Evolutionary conservation across 2,113 vertebrate species (phyloP).

Genomic region (Oryzias celebensis): DNA sequence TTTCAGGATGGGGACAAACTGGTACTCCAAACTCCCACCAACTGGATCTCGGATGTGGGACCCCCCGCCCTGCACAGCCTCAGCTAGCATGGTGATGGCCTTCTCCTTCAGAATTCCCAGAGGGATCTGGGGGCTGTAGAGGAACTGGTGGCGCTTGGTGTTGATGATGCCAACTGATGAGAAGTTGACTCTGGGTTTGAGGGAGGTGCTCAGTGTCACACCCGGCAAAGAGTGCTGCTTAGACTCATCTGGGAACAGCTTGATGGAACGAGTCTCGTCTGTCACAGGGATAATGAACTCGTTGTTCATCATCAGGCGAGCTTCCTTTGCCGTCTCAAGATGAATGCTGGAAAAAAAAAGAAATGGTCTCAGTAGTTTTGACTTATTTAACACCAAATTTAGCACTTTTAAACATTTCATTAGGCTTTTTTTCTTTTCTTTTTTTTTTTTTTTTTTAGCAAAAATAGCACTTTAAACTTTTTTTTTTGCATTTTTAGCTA

Average conservation of each 20-base stretch:
- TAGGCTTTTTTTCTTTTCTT: too few species aligned
- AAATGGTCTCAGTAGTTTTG: slow-evolving; percentile 2
- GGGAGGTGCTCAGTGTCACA: slow-evolving; percentile 87
- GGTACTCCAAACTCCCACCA: slow-evolving; percentile 89
- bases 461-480: too few species aligned
- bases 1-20: slow-evolving; percentile 95
- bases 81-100: slow-evolving; percentile 92
- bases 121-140: slow-evolving; percentile 89
- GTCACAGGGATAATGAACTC: slow-evolving; percentile 98
- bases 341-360: slow-evolving; percentile 81
- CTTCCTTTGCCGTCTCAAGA: slow-evolving; percentile 89
- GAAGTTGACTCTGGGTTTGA: slow-evolving; percentile 87
- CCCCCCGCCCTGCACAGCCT: slow-evolving; percentile 91
- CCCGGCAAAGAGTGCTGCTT: slow-evolving; percentile 90
- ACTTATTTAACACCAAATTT: too few species aligned
- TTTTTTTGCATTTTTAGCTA: too few species aligned
- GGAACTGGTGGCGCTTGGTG: slow-evolving; percentile 79
- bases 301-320: slow-evolving; percentile 97
- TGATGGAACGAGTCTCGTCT: slow-evolving; percentile 87
- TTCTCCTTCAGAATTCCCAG: slow-evolving; percentile 87
- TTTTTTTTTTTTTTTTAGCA: too few species aligned
- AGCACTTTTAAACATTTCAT: too few species aligned
- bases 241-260: slow-evolving; percentile 85
- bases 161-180: slow-evolving; percentile 84
- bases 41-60: slow-evolving; percentile 92